Conservation (phyloP, 2,888 invertebrate genomes). For the Pharmacophagus antenor region DNA sequence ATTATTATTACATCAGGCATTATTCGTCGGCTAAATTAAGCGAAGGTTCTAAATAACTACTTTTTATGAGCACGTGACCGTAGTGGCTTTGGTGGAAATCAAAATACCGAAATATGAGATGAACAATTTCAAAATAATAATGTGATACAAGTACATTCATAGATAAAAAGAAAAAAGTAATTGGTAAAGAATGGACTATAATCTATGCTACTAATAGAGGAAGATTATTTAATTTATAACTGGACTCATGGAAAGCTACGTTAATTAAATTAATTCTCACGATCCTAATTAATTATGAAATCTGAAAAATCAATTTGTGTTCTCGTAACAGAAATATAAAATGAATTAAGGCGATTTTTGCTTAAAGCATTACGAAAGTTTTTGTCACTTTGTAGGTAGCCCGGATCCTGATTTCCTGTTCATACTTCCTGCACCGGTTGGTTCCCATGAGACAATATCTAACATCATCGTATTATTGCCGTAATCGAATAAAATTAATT, state of each 20-base stretch:
- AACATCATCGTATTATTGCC: constrained; percentile 17
- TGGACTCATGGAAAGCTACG: too few relatives aligned
- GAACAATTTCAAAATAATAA: too few relatives aligned
- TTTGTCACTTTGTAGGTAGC: constrained; percentile 7
- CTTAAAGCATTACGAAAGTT: constrained; percentile 14
- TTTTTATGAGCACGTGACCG: not conserved
- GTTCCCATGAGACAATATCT: constrained; percentile 19
- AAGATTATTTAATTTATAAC: too few relatives aligned
- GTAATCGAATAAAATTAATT: not conserved
- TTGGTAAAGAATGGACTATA: not conserved
- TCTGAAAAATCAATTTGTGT: not conserved
- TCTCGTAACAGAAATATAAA: not conserved
- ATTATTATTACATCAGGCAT: too few relatives aligned
- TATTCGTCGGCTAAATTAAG: not conserved
- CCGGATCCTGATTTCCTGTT: constrained; percentile 28
- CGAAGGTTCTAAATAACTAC: not conserved
- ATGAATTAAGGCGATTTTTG: not conserved
- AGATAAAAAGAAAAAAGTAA: not conserved
- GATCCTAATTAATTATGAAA: not conserved
- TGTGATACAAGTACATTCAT: too few relatives aligned
- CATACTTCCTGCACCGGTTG: constrained; percentile 5
- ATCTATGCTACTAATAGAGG: too few relatives aligned
- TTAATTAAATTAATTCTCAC: not conserved
- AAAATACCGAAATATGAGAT: not conserved
- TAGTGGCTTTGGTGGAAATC: not conserved